phyloP scores from a whole-genome alignment of 2,113 vertebrate species.

The Micromys minutus region DNA sequence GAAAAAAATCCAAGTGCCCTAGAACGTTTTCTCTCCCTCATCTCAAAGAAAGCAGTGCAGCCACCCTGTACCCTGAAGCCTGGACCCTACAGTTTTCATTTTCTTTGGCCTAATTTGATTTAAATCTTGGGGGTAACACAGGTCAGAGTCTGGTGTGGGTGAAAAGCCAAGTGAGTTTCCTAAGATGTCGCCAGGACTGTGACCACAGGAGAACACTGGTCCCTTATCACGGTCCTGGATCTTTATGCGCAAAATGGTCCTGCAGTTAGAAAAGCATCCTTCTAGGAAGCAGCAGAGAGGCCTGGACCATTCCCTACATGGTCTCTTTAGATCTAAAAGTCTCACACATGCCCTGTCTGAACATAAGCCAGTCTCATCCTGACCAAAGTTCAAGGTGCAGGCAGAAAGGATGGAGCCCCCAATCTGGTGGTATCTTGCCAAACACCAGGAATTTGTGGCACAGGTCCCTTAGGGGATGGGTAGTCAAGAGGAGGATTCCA shows the following conservation, averaged over 20 bases:
- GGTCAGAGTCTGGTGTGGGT: neutral
- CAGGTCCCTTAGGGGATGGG: neutral
- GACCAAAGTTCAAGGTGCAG: neutral
- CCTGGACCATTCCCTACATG: rapidly evolving
- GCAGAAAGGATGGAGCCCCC: neutral
- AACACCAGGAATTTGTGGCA: neutral
- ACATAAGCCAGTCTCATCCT: neutral
- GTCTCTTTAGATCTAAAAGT: neutral
- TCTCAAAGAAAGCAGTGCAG: neutral
- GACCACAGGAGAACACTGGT: neutral
- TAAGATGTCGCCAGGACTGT: neutral
- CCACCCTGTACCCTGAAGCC: neutral
- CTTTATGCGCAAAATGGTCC: neutral
- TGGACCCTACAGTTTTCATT: neutral
- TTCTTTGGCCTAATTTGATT: conserved; percentile 4
- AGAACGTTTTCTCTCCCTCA: neutral
- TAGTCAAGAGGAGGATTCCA: neutral
- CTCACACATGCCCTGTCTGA: neutral
- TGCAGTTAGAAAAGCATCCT: neutral
- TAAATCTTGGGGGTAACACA: neutral
- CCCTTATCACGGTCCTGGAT: neutral
- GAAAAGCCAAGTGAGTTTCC: neutral
- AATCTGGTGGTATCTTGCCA: neutral
- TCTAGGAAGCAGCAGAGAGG: neutral
- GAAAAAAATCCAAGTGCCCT: neutral